Base-by-base conservation (phyloP, 2,797 vertebrate species). In the Coracias cyanogaster region DNA sequence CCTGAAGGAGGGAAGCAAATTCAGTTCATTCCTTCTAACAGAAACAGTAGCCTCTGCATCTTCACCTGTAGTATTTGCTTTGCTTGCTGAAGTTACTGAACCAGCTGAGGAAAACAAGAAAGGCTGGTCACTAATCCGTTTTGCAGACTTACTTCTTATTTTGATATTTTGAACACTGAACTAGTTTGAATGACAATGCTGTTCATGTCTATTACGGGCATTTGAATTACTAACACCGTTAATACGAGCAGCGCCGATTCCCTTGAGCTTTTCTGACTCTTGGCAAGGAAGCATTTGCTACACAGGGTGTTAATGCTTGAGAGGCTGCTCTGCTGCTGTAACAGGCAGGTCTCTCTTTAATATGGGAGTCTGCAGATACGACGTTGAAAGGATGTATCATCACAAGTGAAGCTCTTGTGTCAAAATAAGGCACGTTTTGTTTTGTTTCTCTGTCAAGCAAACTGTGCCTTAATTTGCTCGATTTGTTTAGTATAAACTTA, bases 291-390 rank as follows among this genome's bases (percentile, higher is more conserved):
- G 20, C 7, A 4, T 22, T 46, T 0, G 4, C 52, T 12, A 2
- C 4, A 5, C 6, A 2, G 9, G 3, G 7, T 0, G 5, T 2
- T 8, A 13, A 14, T 2, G n/a, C 17, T 2, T 13, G 15, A 2
- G 7, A 26, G 25, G 49, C 10, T 41, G 45, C 28, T 48, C 43
- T 13, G 51, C 10, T 46, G 48, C 25, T 19, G 1, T 3, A 17
- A 8, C 64, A n/a, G 20, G n/a, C 6, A 5, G 9, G 9, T 10
- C 4, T 31, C 57, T 46, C 1, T 33, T 52, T 28, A 66, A 49
- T 72, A 29, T 3, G 3, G 0, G 1, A 43, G 19, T 28, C 26
- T 19, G 70, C 45, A 11, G 29, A 0, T 3, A 51, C 8, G 4
- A 33, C 33, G 8, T 2, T 55, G 37, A 52, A 54, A 54, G 24